Base-by-base conservation (phyloP, 2,888 invertebrate genomes). In the Drosophila hamatofila region DNA sequence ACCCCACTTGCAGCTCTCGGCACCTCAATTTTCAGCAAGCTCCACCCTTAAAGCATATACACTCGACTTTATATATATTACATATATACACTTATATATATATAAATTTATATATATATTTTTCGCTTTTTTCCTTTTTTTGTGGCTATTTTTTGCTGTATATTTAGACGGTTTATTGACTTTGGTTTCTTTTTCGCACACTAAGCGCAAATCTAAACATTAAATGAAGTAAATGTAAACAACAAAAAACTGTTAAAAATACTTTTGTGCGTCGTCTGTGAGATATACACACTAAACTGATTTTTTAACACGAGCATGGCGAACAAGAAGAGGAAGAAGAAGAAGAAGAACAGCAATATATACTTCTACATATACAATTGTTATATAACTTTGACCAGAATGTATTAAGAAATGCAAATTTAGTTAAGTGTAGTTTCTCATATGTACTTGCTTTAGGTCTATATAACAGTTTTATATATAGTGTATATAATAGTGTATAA, bases 161-260 rank as follows among this genome's bases (percentile, higher is more conserved):
- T 61, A 59, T 79, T 84, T 76, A 72, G 80, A 56, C 70, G 76
- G 88, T 85, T 84, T 84, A 84, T 88, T 84, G 84, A 84, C 84
- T 88, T 83, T 85, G 88, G 76, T 73, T 68, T 55, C 71, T 75
- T 80, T 83, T 87, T 87, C 81, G 88, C 85, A 82, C 75, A 85
- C 72, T 83, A 78, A 85, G 86, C 81, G 58, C 54, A 80, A 78
- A 78, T 68, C 69, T 70, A 80, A 88, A 87, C 78, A 83, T 72
- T 67, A 64, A 78, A 73, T 76, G 76, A 85, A 82, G 78, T 75
- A 69, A 85, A 66, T 71, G 73, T 74, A 86, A 86, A 86, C 81
- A 83, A 76, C 54, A 70, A 72, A 58, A 61, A 76, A 67, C 71
- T 73, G 63, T 66, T 61, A 30, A 68, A 69, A 77, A 73, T 68